Base-by-base conservation (phyloP, 2,113 vertebrate species). In the Lagopus leucura region DNA sequence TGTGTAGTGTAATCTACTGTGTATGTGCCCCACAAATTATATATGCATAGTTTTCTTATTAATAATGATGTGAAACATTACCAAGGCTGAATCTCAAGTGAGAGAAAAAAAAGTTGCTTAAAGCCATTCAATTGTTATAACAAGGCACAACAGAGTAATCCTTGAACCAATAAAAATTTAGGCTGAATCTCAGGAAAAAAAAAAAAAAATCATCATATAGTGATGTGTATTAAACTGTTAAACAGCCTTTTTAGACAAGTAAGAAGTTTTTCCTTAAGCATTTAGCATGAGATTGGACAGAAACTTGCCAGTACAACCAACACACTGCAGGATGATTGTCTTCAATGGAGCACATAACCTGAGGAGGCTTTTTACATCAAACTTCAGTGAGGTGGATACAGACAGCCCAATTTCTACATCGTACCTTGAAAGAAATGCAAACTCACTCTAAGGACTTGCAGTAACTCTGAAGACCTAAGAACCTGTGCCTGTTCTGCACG, bases 51-150 rank as follows among this genome's bases (percentile, higher is more conserved):
- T 87, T 74, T 85, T 82, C 42, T 77, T 80, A 64, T 50, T 77
- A 50, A 82, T 70, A 92, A 64, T 52, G 45, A 73, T 63, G 7
- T 74, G 45, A 89, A 94, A 85, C 22, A n/a, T 76, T 80, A 86
- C 42, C 16, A 67, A 58, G 21, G 27, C 15, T 93, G 47, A 83
- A 92, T 27, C 13, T 65, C 45, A 16, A 5, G 88, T 20, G 32
- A 82, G 57, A 8, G 55, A 42, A 81, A 57, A 57, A n/a, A 20
- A 57, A 36, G 6, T 73, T 85, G 30, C 9, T 73, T 20, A 64
- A 43, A 24, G 42, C 27, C 16, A 16, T 64, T 90, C 32, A 64
- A 77, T 1, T 52, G 47, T 58, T 60, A 67, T 2, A 75, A 40
- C 22, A 50, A 89, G 13, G 40, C 16, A 61, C 18, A 90, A 66